Base-by-base conservation (phyloP, 2,888 invertebrate species). In the Ennomos quercinarius region DNA sequence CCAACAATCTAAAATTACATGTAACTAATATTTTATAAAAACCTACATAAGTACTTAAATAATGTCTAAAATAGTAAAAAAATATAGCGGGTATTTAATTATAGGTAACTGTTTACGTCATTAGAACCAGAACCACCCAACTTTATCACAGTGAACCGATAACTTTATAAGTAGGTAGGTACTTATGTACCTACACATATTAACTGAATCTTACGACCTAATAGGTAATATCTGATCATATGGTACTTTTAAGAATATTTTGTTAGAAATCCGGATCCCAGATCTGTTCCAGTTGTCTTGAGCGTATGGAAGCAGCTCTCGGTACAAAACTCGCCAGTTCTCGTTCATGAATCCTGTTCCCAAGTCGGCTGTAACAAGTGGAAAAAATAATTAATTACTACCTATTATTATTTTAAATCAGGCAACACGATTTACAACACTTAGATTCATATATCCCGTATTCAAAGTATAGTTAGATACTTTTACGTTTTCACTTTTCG, bases 271-370 rank as follows among this genome's bases (percentile, higher is more conserved):
- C 36, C 89, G 87, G n/a, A 86, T 80, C 42, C 94, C 89, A 36
- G 88, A 85, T 70, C 81, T 86, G 67, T 94, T 93, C 94, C 94
- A 95, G 66, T 88, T 89, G 12, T 88, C 80, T 64, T 93, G 89
- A 8, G 93, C 89, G 51, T 84, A 88, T 0, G 95, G 95, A 51
- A 95, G 74, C 72, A 95, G 78, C 67, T 93, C 93, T 35, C 86
- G 89, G 75, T 95, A 95, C 38, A 95, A 72, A 2, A 90, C 66
- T 63, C 93, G 91, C 95, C 95, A 95, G 76, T 94, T 94, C 55
- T 93, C 90, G 68, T 95, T 95, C 1, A 92, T 87, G 66, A 95
- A 93, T 27, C 78, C 78, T 48, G 90, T 78, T 8, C 93, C 94
- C 34, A 94, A 81, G 41, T 91, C 86, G 60, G 93, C 95, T 95